Percentiles rank a stretch among this genome's conserved stretches.
phyloP scores from a whole-genome alignment of 2,888 invertebrate genomes.

The Eulithis prunata region DNA sequence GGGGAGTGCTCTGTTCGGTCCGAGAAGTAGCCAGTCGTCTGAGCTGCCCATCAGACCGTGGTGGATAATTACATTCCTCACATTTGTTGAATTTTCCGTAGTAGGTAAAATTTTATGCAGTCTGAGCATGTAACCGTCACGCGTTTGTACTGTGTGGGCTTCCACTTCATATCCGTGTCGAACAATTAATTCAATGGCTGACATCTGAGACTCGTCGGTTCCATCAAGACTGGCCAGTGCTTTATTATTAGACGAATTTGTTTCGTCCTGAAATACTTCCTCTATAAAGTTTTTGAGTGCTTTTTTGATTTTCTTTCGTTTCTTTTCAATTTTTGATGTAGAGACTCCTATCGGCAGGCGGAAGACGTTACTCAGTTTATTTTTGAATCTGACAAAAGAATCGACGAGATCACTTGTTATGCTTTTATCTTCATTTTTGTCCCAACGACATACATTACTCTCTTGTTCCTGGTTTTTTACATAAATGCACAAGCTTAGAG shows the following conservation, averaged over 20 bases:
- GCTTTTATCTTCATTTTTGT: background rate
- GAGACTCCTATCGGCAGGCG: background rate
- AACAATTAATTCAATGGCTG: constrained; percentile 36
- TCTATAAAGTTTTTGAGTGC: constrained; percentile 44
- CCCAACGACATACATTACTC: background rate
- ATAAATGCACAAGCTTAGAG: constrained; percentile 9
- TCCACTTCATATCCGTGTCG: constrained; percentile 50
- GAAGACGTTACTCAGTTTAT: constrained; percentile 12
- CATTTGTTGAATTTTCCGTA: constrained; percentile 5
- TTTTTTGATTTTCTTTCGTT: constrained; percentile 39
- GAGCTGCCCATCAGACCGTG: constrained; percentile 60
- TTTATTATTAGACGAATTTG: background rate
- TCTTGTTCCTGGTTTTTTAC: background rate
- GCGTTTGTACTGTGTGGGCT: constrained; percentile 51
- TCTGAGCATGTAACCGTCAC: constrained; percentile 56
- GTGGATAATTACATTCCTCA: constrained; percentile 48
- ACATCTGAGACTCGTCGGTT: constrained; percentile 8
- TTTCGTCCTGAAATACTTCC: constrained; percentile 27
- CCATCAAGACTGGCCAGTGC: background rate
- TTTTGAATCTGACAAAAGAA: constrained; percentile 6
- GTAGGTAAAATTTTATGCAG: constrained; percentile 50
- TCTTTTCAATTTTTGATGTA: constrained; percentile 5
- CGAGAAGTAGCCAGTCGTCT: constrained; percentile 60
- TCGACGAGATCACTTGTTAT: background rate
- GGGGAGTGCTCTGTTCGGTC: constrained; percentile 51